Evolutionary conservation across 1,140 invertebrate species (phyloP), one percentile per base, ranked within the genome.

Genomic region (Cecropterus lyciades): DNA sequence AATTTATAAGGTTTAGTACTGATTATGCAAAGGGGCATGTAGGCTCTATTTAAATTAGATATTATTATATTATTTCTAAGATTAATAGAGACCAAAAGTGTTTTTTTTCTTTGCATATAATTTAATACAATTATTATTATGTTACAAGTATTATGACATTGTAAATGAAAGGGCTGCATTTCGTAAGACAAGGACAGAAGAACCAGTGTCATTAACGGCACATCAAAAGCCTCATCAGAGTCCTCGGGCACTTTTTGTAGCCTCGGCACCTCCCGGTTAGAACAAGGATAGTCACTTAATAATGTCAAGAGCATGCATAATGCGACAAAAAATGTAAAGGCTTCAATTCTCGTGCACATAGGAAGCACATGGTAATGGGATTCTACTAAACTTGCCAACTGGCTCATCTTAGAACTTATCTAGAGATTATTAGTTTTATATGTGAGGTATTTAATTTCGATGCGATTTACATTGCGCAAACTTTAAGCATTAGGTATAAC

Each of bases 181-280:
- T 51, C 30, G 15, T 7, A 53, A 9, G 27, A 8, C 4, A 40
- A 43, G 40, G 55, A 14, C 42, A 27, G 13, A 46, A 45, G 42
- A 57, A 30, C 53, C 20, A 46, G 55, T 45, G 55, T 57, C 42
- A 57, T 57, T 57, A 57, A 45, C 55, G 42, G 55, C 55, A 30
- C 56, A 59, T 59, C 56, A 59, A 59, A 48, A 48, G 42, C 56
- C 20, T 60, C 57, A 60, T 60, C 57, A 49, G 56, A 45, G 49
- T 52, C 24, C 20, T 24, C 46, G 11, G 11, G 27, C 13, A 30
- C 24, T 60, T 60, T 49, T 60, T 60, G 24, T 49, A 11, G 20
- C 45, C 42, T 48, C 43, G 14, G 1, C 45, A 33, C 20, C 40
- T 24, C 13, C 24, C 13, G 56, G 14, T 46, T 60, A 48, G 43